phyloP scores from a whole-genome alignment of 2,113 vertebrate species.

The Lates calcarifer region DNA sequence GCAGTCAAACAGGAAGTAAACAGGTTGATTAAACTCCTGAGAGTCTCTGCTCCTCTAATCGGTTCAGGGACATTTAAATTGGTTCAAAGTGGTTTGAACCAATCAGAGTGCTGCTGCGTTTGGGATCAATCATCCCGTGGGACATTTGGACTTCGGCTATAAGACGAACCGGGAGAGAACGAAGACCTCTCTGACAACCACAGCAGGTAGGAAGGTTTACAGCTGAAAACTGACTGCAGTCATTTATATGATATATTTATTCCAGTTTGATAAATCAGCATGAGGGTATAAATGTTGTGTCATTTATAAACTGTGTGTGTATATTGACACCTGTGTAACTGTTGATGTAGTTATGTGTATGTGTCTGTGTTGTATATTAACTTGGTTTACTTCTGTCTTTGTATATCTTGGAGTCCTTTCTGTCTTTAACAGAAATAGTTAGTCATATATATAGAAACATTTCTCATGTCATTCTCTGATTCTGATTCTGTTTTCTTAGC shows the following conservation, averaged over 20 bases:
- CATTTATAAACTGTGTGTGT: too few species aligned
- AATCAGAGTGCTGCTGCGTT: constrained; percentile 9
- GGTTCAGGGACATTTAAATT: constrained; percentile 3
- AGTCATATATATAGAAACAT: too few species aligned
- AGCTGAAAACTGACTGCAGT: too few species aligned
- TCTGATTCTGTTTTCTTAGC: not conserved
- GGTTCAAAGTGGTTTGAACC: not conserved
- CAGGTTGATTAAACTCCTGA: constrained; percentile 3
- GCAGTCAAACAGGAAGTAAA: too few species aligned
- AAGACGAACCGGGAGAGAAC: not conserved
- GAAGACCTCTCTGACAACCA: accelerated
- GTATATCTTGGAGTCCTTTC: too few species aligned
- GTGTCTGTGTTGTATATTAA: too few species aligned
- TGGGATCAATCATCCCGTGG: constrained; percentile 9
- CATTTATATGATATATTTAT: too few species aligned
- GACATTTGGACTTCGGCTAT: constrained; percentile 35
- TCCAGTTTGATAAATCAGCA: too few species aligned
- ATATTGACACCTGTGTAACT: not conserved
- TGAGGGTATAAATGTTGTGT: too few species aligned
- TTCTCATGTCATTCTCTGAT: too few species aligned
- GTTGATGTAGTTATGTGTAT: not conserved
- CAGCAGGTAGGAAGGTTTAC: constrained; percentile 32
- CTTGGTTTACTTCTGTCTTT: too few species aligned
- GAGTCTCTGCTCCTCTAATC: not conserved
- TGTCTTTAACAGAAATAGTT: too few species aligned